These are phyloP conservation scores for Zosterops lateralis DNA, from an alignment of 2,113 vertebrate genomes.

Conservation along the genomic window DNA sequence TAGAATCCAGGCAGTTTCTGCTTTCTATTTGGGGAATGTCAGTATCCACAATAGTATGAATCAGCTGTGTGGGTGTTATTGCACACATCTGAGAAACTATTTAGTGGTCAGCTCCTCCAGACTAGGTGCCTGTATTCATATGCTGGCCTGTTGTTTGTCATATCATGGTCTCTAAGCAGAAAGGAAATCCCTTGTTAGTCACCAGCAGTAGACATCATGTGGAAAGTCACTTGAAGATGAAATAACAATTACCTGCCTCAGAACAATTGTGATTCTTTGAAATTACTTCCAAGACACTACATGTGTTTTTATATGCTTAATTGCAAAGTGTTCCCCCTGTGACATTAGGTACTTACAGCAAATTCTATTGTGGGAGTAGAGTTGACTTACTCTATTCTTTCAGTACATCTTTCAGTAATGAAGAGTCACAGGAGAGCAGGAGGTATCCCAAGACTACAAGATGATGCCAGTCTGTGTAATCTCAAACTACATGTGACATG, in stretches of 20 bases:
- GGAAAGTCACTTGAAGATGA: background rate
- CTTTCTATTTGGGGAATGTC: background rate
- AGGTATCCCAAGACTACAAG: background rate
- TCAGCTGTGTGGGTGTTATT: background rate
- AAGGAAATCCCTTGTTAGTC: slow-evolving; percentile 14
- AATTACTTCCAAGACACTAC: background rate
- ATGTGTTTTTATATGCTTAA: background rate
- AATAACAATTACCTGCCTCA: background rate
- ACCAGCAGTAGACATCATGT: background rate
- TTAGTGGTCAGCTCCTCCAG: background rate
- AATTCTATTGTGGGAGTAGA: background rate
- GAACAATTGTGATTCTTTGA: background rate
- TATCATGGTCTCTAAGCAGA: background rate
- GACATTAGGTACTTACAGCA: background rate
- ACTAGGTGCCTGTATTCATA: background rate
- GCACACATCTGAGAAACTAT: background rate
- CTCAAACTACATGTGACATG: background rate
- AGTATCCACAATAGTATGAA: background rate
- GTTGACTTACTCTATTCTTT: background rate
- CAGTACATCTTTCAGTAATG: background rate
- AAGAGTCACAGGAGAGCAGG: background rate
- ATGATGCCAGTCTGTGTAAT: background rate
- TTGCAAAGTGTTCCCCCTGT: background rate
- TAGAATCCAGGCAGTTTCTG: background rate
- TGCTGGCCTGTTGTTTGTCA: background rate